These are phyloP conservation scores for Hylaeus volcanicus DNA, from an alignment of 1,140 invertebrate genomes.

Conservation along the genomic window DNA sequence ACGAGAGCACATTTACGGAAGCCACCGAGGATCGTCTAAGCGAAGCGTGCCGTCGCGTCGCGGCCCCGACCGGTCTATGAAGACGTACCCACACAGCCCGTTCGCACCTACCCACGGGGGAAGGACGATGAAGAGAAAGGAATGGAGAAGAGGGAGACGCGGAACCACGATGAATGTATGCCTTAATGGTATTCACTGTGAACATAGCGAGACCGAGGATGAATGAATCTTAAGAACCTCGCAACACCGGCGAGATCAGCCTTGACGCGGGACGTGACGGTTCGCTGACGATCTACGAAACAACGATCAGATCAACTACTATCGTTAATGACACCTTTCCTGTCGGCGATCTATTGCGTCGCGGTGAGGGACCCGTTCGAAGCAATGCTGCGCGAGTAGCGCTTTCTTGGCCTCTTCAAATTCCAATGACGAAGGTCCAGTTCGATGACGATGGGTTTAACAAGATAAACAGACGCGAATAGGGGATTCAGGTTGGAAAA, in stretches of 20 bases:
- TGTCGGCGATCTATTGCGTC: neutral
- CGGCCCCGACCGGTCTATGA: slow-evolving; percentile 18
- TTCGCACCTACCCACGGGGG: neutral
- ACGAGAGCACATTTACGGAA: slow-evolving; percentile 31
- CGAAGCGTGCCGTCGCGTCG: slow-evolving; percentile 2
- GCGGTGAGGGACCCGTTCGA: neutral
- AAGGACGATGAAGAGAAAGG: neutral
- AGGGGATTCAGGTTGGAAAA: too few relatives aligned
- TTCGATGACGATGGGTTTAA: neutral
- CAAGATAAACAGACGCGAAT: too few relatives aligned
- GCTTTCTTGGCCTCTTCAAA: neutral
- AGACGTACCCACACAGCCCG: slow-evolving; percentile 21
- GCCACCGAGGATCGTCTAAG: slow-evolving; percentile 17
- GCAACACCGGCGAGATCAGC: slow-evolving; percentile 2
- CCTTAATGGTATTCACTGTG: slow-evolving; percentile 39
- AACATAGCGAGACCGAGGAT: slow-evolving; percentile 43
- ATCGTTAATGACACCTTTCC: neutral
- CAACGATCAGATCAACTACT: neutral
- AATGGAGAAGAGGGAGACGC: neutral
- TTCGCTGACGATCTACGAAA: neutral
- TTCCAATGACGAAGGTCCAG: neutral
- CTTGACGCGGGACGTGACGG: neutral
- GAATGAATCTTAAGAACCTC: slow-evolving; percentile 50
- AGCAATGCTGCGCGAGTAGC: neutral
- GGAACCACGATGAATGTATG: slow-evolving; percentile 19